Evolutionary conservation across 2,113 vertebrate species (phyloP), one percentile per base, ranked within the genome.

Genomic region (Pygoscelis adeliae): DNA sequence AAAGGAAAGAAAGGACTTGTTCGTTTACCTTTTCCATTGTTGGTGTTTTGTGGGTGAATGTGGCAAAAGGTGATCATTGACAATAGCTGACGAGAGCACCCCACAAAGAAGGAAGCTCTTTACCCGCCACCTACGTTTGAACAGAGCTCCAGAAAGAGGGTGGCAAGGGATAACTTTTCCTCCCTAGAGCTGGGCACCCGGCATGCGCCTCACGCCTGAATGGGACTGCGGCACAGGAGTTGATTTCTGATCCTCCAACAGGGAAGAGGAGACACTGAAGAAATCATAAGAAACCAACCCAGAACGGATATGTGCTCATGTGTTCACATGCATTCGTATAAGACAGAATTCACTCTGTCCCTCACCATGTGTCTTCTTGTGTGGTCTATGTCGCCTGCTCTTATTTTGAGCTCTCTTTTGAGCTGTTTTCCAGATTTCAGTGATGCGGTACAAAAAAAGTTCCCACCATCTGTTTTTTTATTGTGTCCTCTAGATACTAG

Each of bases 211-310:
- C 63, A 65, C 18, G 7, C 10, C 29, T 23, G 55, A 50, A 56
- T 3, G 10, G 21, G 11, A 5, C 53, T 52, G 72, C 1, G 4
- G 62, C 47, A 78, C 14, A 40, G 44, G 32, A 36, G 7, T 4
- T 7, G 18, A 10, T 32, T 91, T 83, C 50, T 13, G 5, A 34
- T 67, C 6, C 27, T 58, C 10, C 20, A 21, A 0, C 0, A 0
- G 7, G 27, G 25, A 84, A 69, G 58, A 61, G 32, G 18, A 86
- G 27, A 61, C 9, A 9, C 15, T 25, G 53, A 66, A 74, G 42
- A 78, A 82, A 36, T 78, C 1, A 1, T n/a, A 58, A 53, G 29
- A 85, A 87, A 30, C 15, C 26, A 74, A 22, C 6, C 11, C 36
- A 70, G 55, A 58, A 49, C 1, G 11, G 18, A 10, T 12, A 44